Evolutionary conservation across 2,113 vertebrate genomes (phyloP).

Genomic region (Oenanthe melanoleuca): DNA sequence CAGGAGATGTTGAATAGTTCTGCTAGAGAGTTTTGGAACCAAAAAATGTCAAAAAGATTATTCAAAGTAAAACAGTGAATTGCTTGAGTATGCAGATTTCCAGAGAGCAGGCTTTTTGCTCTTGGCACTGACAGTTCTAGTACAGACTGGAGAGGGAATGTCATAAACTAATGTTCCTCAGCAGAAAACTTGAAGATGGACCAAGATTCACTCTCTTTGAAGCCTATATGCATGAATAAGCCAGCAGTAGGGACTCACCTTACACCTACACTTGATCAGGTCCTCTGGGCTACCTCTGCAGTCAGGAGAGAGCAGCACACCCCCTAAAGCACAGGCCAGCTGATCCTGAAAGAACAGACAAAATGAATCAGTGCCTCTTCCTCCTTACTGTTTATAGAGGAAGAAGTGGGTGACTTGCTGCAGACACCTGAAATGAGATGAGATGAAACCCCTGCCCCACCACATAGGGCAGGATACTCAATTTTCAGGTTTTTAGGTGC

Average conservation of each 20-base stretch:
- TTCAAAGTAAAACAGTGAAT: slow-evolving; percentile 19
- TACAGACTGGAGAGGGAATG: background rate
- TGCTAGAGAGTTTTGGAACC: background rate
- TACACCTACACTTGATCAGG: background rate
- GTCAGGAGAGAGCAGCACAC: background rate
- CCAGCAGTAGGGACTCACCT: background rate
- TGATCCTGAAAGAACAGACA: background rate
- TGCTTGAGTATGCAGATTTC: slow-evolving; percentile 38
- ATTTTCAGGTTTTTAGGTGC: background rate
- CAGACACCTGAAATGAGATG: background rate
- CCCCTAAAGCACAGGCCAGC: background rate
- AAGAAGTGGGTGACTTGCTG: background rate
- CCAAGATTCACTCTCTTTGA: background rate
- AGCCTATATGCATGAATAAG: background rate
- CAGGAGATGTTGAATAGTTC: background rate
- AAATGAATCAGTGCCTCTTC: background rate
- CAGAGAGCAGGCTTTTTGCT: slow-evolving; percentile 27
- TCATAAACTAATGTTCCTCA: background rate
- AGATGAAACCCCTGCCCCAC: background rate
- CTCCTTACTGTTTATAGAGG: background rate
- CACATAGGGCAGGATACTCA: background rate
- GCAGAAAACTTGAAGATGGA: background rate
- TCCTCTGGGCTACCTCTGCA: background rate
- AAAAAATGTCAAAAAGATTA: slow-evolving; percentile 52
- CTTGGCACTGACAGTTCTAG: slow-evolving; percentile 28